Evolutionary conservation across 2,797 vertebrate species (phyloP).

Genomic region (Phataginus tricuspis): DNA sequence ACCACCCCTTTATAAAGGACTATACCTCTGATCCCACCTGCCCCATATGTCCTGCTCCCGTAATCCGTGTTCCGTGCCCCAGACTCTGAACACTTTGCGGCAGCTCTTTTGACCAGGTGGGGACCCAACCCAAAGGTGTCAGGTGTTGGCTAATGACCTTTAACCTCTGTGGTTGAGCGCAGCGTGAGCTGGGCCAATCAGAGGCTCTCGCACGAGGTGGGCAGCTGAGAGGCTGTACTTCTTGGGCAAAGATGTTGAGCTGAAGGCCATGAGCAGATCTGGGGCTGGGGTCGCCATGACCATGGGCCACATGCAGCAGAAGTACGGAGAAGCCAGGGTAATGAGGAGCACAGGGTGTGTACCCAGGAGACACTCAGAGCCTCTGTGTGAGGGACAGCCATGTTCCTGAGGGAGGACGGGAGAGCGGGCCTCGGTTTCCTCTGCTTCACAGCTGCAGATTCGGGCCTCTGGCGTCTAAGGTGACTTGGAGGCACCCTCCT

Average conservation of each 20-base stretch:
- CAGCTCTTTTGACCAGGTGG: background rate
- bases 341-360: background rate
- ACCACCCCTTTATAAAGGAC: background rate
- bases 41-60: background rate
- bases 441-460: background rate
- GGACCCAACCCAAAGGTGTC: background rate
- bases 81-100: background rate
- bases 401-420: background rate
- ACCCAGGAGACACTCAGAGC: background rate
- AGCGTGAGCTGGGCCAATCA: background rate
- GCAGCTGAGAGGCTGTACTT: background rate
- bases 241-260: background rate
- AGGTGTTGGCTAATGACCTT: background rate
- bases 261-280: background rate
- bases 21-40: background rate
- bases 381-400: background rate
- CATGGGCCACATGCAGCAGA: background rate
- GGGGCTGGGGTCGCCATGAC: background rate
- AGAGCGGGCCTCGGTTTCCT: background rate
- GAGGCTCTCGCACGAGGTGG: background rate
- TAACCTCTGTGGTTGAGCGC: background rate
- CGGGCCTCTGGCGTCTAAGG: background rate
- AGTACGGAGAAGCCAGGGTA: background rate
- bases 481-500: background rate
- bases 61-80: background rate